Evolutionary conservation across 1,140 invertebrate genomes (phyloP).

Genomic region (Meteorus sp.): DNA sequence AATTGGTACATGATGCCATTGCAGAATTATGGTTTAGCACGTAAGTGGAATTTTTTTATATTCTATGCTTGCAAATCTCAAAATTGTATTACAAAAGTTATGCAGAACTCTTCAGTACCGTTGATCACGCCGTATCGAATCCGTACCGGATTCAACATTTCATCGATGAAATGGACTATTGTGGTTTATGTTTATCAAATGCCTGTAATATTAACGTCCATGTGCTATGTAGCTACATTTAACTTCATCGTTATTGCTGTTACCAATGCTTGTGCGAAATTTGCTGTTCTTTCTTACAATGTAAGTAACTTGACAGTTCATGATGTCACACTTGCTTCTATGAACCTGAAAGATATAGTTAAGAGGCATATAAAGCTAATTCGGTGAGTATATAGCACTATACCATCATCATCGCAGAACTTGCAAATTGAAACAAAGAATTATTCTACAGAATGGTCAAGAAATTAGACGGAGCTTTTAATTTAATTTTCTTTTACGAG

Average conservation of each 20-base stretch:
- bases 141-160: background rate
- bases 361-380: background rate
- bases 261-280: background rate
- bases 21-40: background rate
- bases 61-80: too few species aligned
- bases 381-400: background rate
- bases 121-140: slow-evolving; percentile 2
- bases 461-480: background rate
- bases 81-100: background rate
- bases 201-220: background rate
- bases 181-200: background rate
- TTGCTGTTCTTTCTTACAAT: background rate
- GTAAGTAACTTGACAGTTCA: slow-evolving; percentile 1
- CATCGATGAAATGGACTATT: background rate
- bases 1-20: slow-evolving; percentile 13
- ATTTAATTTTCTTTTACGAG: background rate
- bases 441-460: background rate
- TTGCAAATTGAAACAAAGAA: background rate
- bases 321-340: background rate
- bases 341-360: background rate
- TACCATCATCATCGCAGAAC: too few species aligned
- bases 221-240: background rate
- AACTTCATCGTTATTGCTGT: background rate
- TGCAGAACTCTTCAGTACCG: background rate
- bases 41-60: slow-evolving; percentile 8